Percentiles rank a stretch among this genome's conserved stretches.
Evolutionary conservation across 2,113 vertebrate species (phyloP).

Genomic region (Myrmophylax atrothorax): DNA sequence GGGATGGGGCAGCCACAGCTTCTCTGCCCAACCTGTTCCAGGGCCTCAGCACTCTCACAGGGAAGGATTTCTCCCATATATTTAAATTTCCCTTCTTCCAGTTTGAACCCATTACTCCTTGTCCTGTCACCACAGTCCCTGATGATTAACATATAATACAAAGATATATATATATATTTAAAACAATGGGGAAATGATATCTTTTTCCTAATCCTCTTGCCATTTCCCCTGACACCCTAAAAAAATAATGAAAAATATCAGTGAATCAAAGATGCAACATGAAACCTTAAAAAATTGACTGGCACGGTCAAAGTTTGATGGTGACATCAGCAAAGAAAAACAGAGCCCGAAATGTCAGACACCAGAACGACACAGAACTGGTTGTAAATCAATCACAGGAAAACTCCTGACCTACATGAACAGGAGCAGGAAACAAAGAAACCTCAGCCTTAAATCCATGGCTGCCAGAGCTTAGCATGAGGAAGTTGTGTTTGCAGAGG

Average conservation of each 20-base stretch:
- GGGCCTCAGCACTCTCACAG: background rate
- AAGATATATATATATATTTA: background rate
- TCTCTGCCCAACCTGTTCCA: background rate
- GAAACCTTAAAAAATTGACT: conserved; percentile 5
- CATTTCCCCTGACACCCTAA: background rate
- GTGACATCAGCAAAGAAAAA: background rate
- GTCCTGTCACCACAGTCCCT: background rate
- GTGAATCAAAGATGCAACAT: background rate
- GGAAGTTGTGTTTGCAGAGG: conserved; percentile 57
- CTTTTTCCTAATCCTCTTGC: background rate
- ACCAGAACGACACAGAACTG: background rate
- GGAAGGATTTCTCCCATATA: background rate
- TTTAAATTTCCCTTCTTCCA: background rate
- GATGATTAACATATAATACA: background rate
- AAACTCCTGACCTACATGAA: conserved; percentile 62
- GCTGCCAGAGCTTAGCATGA: conserved; percentile 56
- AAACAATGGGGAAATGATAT: background rate
- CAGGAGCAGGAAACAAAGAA: conserved; percentile 45
- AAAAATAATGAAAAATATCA: background rate
- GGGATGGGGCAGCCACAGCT: background rate
- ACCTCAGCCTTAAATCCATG: conserved; percentile 32
- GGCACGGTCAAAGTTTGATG: background rate
- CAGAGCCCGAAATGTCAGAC: conserved; percentile 28
- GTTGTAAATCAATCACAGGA: conserved; percentile 36
- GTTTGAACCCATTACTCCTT: background rate